Base-by-base conservation (phyloP, 2,797 vertebrate genomes). In the Chloroceryle amazona region DNA sequence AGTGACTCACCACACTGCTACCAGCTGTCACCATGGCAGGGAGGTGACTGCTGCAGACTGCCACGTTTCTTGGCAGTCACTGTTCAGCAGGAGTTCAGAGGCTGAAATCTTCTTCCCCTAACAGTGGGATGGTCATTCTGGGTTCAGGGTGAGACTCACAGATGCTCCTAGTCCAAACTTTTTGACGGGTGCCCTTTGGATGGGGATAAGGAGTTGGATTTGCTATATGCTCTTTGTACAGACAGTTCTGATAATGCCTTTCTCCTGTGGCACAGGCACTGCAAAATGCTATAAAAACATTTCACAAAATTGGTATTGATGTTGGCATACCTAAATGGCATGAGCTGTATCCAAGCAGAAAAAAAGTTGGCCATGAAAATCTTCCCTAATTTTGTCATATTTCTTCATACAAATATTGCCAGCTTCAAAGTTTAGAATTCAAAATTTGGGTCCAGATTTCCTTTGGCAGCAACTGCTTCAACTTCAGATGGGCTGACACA, bases 11-110 rank as follows among this genome's bases (percentile, higher is more conserved):
- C 90, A 62, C 13, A 0, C 75, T 46, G 94, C 10, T 79, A 31
- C 61, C 90, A 73, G 87, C 88, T 55, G 81, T 16, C 13, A 8
- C 61, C 46, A 65, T 4, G 2, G 90, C 86, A 19, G 65, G 86
- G 94, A 42, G 80, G 7, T 46, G 25, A 31, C 37, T 1, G 6
- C 70, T 54, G 65, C 75, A 67, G 33, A 67, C 79, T 95, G 94
- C 95, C 96, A 96, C 76, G 73, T 95, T 89, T 86, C 87, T 19
- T 47, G 86, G 92, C 92, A n/a, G 81, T 8, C 41, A 52, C 63
- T 18, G 0, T 31, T 18, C 2, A 1, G 35, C 76, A 66, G 58
- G 39, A 29, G 37, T 61, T 26, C 6, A 47, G 58, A 83, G 31
- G 78, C 42, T 62, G 41, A 39, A 93, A 63, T 31, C 49, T 63